These are phyloP conservation scores for Popillia japonica DNA, from an alignment of 1,140 invertebrate species.

Conservation along the genomic window DNA sequence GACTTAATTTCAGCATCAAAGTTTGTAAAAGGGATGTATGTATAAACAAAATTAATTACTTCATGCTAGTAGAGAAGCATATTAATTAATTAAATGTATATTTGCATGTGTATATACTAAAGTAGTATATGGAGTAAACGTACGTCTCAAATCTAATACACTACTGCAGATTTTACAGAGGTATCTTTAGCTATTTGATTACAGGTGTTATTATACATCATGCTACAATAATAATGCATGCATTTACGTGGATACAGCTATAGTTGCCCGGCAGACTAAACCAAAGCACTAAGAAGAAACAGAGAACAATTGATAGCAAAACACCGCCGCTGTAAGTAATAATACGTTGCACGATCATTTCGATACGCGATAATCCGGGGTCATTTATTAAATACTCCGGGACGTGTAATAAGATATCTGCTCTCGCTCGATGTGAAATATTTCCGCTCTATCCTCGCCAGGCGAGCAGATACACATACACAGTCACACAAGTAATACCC, in stretches of 20 bases:
- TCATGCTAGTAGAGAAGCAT: too few species aligned
- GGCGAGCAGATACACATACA: not conserved
- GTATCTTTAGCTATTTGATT: not conserved
- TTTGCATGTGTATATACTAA: too few species aligned
- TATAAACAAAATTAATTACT: too few species aligned
- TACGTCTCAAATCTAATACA: too few species aligned
- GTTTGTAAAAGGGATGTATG: too few species aligned
- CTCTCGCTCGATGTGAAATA: not conserved
- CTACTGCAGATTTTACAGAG: too few species aligned
- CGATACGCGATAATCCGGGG: conserved; percentile 25
- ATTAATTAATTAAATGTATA: too few species aligned
- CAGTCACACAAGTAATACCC: not conserved
- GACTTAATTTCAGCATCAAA: too few species aligned
- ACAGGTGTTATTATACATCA: not conserved
- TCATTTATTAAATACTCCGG: conserved; percentile 21
- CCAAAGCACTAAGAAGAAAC: not conserved
- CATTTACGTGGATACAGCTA: not conserved
- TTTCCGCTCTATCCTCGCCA: not conserved
- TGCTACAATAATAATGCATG: not conserved
- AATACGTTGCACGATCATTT: conserved; percentile 17
- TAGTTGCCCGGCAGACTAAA: not conserved
- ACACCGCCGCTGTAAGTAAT: conserved; percentile 6
- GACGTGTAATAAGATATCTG: conserved; percentile 30
- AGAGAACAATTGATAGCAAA: conserved; percentile 6
- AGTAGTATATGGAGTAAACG: too few species aligned